These are phyloP conservation scores for Yponomeuta plumbellus DNA, from an alignment of 2,888 invertebrate species.

Conservation along the genomic window DNA sequence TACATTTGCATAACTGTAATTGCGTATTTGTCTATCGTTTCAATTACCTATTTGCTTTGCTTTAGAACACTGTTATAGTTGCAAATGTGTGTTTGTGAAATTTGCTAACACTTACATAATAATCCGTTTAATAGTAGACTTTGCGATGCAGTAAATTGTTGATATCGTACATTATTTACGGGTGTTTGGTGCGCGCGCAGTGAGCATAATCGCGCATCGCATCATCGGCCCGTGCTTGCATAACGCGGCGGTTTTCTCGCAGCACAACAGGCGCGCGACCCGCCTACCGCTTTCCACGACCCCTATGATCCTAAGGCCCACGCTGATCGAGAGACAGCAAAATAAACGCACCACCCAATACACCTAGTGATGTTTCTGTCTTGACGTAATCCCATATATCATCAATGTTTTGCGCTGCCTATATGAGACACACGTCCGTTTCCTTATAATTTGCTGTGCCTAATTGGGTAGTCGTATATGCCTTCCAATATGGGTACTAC, in stretches of 20 bases:
- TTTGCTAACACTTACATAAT: not conserved
- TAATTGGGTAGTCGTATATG: not conserved
- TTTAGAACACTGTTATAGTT: not conserved
- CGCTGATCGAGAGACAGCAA: conserved; percentile 19
- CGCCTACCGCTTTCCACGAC: conserved; percentile 47
- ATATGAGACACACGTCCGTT: not conserved
- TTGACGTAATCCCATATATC: not conserved
- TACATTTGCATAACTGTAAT: conserved; percentile 16
- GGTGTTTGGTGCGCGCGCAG: not conserved
- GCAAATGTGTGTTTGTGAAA: not conserved
- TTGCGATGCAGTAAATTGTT: not conserved
- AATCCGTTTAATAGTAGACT: not conserved
- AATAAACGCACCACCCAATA: not conserved
- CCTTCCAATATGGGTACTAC: not conserved
- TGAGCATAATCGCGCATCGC: conserved; percentile 13
- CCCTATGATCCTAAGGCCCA: conserved; percentile 33
- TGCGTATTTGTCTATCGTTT: not conserved
- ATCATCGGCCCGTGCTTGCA: conserved; percentile 22
- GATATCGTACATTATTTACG: conserved; percentile 9
- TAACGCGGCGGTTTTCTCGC: conserved; percentile 33
- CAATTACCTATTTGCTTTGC: not conserved
- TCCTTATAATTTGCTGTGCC: conserved; percentile 4
- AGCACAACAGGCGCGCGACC: conserved; percentile 26
- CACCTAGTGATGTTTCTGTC: not conserved
- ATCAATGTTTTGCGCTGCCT: not conserved